Evolutionary conservation across 2,888 invertebrate species (phyloP).

Genomic region (Stegana nigrithorax): DNA sequence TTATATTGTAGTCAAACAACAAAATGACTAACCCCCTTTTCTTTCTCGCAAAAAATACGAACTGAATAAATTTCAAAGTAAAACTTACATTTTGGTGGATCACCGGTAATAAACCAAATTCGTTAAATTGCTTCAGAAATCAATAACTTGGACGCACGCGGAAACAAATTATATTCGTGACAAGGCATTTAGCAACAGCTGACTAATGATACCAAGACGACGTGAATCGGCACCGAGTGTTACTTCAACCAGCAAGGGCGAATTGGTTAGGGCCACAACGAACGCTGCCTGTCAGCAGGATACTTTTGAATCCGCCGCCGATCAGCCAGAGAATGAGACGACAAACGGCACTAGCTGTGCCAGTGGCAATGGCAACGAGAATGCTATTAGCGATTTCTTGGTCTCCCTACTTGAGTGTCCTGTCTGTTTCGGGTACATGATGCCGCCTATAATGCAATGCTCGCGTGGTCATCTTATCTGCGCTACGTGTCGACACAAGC

Average conservation of each 20-base stretch:
- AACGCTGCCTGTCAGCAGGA: background rate
- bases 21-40: background rate
- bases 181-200: too few species aligned
- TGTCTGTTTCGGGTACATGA: slow-evolving; percentile 99
- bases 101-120: too few species aligned
- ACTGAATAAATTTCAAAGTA: background rate
- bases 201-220: slow-evolving; percentile 1
- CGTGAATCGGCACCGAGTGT: slow-evolving; percentile 8
- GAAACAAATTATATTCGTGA: too few species aligned
- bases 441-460: slow-evolving; percentile 98
- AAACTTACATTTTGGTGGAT: too few species aligned
- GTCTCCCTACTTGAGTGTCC: slow-evolving; percentile 90
- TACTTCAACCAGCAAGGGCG: background rate
- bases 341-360: background rate
- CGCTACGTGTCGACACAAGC: slow-evolving; percentile 94
- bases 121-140: too few species aligned
- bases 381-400: slow-evolving; percentile 35
- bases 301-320: background rate
- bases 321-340: background rate
- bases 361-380: slow-evolving; percentile 11
- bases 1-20: background rate
- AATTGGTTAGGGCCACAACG: background rate
- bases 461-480: slow-evolving; percentile 98
- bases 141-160: too few species aligned
- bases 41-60: background rate